Conservation (phyloP, 1,140 invertebrate genomes). For the Cotesia typhae region DNA sequence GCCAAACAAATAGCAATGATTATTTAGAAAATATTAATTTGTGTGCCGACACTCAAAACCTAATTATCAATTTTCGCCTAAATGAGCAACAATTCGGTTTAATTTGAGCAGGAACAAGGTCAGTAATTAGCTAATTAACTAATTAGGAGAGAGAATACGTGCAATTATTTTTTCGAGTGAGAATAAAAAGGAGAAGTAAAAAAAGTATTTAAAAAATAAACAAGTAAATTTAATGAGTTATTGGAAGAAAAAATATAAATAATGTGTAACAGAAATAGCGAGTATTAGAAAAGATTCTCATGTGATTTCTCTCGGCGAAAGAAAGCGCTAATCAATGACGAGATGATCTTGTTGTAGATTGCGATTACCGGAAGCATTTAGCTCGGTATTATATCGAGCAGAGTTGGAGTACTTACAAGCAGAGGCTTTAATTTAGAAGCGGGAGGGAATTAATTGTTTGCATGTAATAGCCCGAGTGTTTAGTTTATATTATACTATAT, state of each 20-base stretch:
- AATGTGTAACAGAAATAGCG: conserved; percentile 4
- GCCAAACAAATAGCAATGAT: too few species aligned
- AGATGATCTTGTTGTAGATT: conserved; percentile 40
- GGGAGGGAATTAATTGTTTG: neutral
- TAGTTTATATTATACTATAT: neutral
- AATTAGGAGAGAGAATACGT: neutral
- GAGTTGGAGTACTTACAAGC: conserved; percentile 37
- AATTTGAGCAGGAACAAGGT: too few species aligned
- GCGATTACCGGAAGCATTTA: conserved; percentile 45
- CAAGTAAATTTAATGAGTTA: neutral
- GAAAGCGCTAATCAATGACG: conserved; percentile 48
- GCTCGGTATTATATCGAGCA: conserved; percentile 1
- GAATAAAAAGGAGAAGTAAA: neutral
- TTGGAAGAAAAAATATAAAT: neutral
- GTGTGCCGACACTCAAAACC: too few species aligned
- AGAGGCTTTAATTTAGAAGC: neutral
- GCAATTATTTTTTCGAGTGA: neutral
- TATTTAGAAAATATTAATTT: too few species aligned
- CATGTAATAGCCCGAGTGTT: neutral
- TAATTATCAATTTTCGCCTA: too few species aligned
- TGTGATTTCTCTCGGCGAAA: conserved; percentile 42
- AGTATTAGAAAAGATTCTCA: neutral
- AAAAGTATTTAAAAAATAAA: neutral
- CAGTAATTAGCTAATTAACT: too few species aligned
- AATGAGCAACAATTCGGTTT: too few species aligned